Base-by-base conservation (phyloP, 1,140 invertebrate species). In the Pseudobourletiella spinata region DNA sequence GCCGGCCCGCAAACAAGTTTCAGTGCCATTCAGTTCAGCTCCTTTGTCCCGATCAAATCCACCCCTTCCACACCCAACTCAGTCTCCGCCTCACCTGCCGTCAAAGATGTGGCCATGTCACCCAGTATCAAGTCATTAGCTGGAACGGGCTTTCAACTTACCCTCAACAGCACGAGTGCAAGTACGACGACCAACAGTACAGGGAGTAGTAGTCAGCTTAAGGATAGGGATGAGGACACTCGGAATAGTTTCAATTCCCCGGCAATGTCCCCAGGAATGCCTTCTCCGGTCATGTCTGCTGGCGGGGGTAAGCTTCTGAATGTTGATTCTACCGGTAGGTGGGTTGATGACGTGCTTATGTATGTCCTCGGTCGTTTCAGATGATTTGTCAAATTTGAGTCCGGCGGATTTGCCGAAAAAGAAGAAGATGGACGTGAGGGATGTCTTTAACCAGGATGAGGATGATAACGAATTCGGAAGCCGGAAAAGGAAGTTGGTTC, bases 391-490 rank as follows among this genome's bases (percentile, higher is more conserved):
- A n/a, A 60, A 50, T 22, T 35, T 64, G 22, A 67, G 71, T 63
- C 63, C 62, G 26, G 20, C 20, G 3, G 59, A 66, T 64, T 18
- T 63, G 55, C 71, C 68, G 72, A 85, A 84, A 70, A 85, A 86
- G 68, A 87, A 86, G 70, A 87, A 86, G 70, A 79, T 90, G 22
- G 88, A 91, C 64, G 83, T 92, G 0, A 86, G 88, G 58, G 90
- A 93, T 70, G 89, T 94, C 2, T 95, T 95, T 72, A 93, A 92
- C 75, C 88, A 87, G 61, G 89, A 91, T 67, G 90, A 95, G 68
- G 89, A 91, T 71, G 86, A 89, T 66, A 86, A 88, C 52, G 83
- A 80, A 55, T 58, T 71, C 22, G 71, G 72, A 6, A 77, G 75
- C 44, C 89, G 88, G 72, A 88, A 89, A 78, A 79, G 89, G 68